phyloP scores from a whole-genome alignment of 2,888 invertebrate species.

The Drosophila parthenogenetica region DNA sequence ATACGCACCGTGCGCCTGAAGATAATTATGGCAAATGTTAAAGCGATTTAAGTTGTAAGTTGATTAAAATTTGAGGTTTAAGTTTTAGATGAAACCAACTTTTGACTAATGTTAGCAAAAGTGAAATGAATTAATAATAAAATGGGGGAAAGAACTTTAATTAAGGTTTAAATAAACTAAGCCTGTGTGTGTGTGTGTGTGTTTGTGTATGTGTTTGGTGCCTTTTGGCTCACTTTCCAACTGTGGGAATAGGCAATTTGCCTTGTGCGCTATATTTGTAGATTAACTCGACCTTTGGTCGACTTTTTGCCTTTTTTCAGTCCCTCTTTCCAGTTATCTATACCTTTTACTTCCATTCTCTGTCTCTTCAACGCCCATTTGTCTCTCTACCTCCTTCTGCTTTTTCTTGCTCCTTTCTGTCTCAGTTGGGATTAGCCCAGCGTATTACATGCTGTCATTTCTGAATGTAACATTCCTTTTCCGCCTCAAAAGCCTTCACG shows the following conservation, averaged over 20 bases:
- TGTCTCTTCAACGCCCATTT: background rate
- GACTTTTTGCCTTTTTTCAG: slow-evolving; percentile 34
- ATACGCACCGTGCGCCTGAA: slow-evolving; percentile 23
- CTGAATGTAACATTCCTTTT: slow-evolving; percentile 43
- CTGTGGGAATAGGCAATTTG: slow-evolving; percentile 42
- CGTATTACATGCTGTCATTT: slow-evolving; percentile 48
- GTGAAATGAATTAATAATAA: slow-evolving; percentile 23
- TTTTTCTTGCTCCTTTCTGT: background rate
- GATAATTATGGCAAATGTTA: slow-evolving; percentile 25
- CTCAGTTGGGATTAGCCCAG: slow-evolving; percentile 49
- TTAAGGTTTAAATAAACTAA: slow-evolving; percentile 34
- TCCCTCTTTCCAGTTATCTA: background rate
- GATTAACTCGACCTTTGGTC: slow-evolving; percentile 71
- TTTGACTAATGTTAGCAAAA: slow-evolving; percentile 11
- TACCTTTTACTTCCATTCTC: background rate
- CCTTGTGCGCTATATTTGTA: slow-evolving; percentile 40
- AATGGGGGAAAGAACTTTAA: slow-evolving; percentile 13
- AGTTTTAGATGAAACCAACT: background rate
- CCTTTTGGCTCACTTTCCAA: slow-evolving; percentile 22
- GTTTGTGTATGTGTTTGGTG: background rate
- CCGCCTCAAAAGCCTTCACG: slow-evolving; percentile 34
- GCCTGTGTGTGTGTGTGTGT: background rate
- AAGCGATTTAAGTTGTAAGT: background rate
- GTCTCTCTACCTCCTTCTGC: background rate
- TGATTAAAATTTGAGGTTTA: slow-evolving; percentile 2